phyloP scores from a whole-genome alignment of 2,113 vertebrate species.

The Tapirus terrestris region DNA sequence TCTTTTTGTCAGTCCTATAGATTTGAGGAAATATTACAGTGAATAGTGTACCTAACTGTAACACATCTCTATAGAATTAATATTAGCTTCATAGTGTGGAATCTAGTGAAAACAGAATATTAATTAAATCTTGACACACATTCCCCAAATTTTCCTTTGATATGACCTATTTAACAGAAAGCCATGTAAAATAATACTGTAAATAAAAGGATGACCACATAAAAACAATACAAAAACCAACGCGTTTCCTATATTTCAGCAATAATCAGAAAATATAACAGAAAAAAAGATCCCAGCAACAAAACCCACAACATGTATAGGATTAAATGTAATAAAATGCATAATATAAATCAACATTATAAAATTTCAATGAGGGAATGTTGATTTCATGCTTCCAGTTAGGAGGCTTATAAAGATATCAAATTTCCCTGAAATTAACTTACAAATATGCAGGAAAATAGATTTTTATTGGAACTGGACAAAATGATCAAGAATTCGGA shows the following conservation, averaged over 20 bases:
- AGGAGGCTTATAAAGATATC: neutral
- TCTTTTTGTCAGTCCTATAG: neutral
- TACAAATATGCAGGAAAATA: conserved; percentile 40
- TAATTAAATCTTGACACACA: neutral
- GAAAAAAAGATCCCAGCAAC: neutral
- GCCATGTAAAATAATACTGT: neutral
- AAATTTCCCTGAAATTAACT: conserved; percentile 33
- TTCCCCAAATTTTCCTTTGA: neutral
- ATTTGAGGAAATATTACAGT: neutral
- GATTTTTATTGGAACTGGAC: neutral
- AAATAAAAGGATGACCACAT: conserved; percentile 16
- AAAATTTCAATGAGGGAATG: neutral
- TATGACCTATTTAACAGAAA: conserved; percentile 36
- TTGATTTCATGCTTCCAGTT: neutral
- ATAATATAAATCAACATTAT: neutral
- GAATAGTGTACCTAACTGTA: neutral
- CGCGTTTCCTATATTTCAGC: neutral
- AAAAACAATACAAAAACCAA: conserved; percentile 19
- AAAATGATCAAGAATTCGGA: neutral
- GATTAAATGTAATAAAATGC: conserved; percentile 9
- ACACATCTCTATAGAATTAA: neutral
- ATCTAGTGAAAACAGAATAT: neutral
- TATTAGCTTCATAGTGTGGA: neutral
- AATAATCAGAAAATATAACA: conserved; percentile 8
- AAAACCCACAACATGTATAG: neutral